Base-by-base conservation (phyloP, 2,888 invertebrate genomes). In the Cheilosia vernalis region DNA sequence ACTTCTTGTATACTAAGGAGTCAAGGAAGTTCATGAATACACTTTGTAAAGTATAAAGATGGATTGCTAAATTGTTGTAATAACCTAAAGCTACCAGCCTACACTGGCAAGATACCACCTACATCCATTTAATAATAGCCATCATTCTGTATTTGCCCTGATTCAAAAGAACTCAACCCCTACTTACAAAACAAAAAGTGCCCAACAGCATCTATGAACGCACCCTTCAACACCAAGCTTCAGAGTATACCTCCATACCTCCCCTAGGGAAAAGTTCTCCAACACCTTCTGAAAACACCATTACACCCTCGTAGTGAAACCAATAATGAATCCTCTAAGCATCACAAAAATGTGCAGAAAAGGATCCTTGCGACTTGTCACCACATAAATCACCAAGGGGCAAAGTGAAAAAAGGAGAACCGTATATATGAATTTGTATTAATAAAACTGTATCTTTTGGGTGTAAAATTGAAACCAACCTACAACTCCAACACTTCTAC, bases 351-450 rank as follows among this genome's bases (percentile, higher is more conserved):
- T 63, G 70, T 64, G 70, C 64, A 56, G 30, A 72, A 79, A 79
- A 64, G 60, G 58, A 79, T 79, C 70, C 60, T 58, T 33, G 21
- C 64, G 70, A 58, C 70, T 70, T 70, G 70, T 78, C 72, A 60
- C 58, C 72, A 66, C 51, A 79, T 72, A 79, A 77, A 77, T 77
- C 77, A 60, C 67, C 67, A 27, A 55, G 40, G 40, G 33, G 60
- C 17, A 60, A 44, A 37, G 51, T 30, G 21, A 13, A 53, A 37
- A 30, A 24, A n/a, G 27, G 42, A 60, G 2, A 21, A 49, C 6
- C 7, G 17, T 17, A 17, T 17, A 47, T 33, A 24, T 21, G 51
- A 21, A 64, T 55, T 37, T 21, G n/a, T 49, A 47, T 30, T 51
- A 30, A 66, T 27, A 47, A 27, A 37, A 37, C 37, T 10, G 66